Evolutionary conservation across 2,113 vertebrate species (phyloP).

Genomic region (Rhizomys pruinosus): DNA sequence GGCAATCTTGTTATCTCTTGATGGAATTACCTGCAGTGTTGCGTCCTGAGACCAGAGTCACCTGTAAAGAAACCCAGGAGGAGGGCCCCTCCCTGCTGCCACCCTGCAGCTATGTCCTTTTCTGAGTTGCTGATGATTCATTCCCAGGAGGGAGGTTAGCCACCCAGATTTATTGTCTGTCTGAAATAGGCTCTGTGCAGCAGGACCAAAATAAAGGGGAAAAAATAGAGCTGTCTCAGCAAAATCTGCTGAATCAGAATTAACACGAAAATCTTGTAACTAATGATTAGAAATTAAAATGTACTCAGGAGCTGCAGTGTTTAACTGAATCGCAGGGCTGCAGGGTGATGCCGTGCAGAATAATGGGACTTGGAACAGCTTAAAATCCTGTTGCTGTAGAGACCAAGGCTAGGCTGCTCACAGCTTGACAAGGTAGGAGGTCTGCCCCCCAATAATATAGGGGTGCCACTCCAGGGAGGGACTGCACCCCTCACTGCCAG

Average conservation of each 20-base stretch:
- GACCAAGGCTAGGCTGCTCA: background rate
- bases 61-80: background rate
- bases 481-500: fast-evolving
- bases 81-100: background rate
- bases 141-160: constrained; percentile 54
- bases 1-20: constrained; percentile 58
- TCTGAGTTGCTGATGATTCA: constrained; percentile 30
- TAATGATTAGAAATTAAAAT: constrained; percentile 82
- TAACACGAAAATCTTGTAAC: constrained; percentile 79
- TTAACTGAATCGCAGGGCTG: constrained; percentile 59
- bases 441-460: background rate
- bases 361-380: background rate
- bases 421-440: background rate
- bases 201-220: constrained; percentile 48
- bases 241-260: constrained; percentile 81
- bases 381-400: background rate
- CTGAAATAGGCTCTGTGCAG: constrained; percentile 61
- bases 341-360: background rate
- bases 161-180: constrained; percentile 71
- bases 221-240: constrained; percentile 69
- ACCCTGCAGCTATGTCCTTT: constrained; percentile 19
- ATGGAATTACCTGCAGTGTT: constrained; percentile 75
- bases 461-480: background rate
- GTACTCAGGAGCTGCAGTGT: constrained; percentile 55
- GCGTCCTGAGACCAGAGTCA: constrained; percentile 65